Base-by-base conservation (phyloP, 2,888 invertebrate species). In the Ommatoiulus sabulosus region DNA sequence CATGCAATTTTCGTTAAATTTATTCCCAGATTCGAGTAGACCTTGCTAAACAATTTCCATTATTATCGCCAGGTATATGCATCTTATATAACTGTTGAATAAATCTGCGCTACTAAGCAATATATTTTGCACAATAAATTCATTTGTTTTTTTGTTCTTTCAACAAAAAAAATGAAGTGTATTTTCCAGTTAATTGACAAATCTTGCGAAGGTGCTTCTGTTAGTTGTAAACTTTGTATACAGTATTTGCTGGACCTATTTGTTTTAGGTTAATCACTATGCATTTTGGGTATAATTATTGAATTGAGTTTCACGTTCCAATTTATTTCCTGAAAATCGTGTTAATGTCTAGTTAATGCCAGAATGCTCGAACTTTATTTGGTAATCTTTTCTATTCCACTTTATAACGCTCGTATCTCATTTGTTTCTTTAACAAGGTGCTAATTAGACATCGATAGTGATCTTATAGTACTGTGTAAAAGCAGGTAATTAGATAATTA, bases 391-490 rank as follows among this genome's bases (percentile, higher is more conserved):
- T 63, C 17, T 63, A 63, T 63, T 63, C 63, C 63, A n/a, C 17
- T 63, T 63, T 63, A 63, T 63, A 63, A 63, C 8, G 46, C 46
- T 46, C 8, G 46, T 7, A 5, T 46, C 46, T 46, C 46, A 46
- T 63, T 63, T 5, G 20, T n/a, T n/a, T 63, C 52, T 52, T 63
- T n/a, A 63, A n/a, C 63, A 63, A 17, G 63, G 63, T 63, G 63
- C 63, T 63, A 63, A 63, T 63, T 63, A 63, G 63, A 5, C n/a
- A 63, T 63, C 63, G 63, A 63, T 63, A n/a, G n/a, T n/a, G 63
- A 63, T 63, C 63, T 63, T n/a, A 63, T 12, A 63, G 5, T 63
- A 63, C 63, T n/a, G 20, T 63, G 63, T 63, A 63, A 63, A 52
- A 63, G n/a, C 63, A n/a, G 63, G 2, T 63, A 63, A 63, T 63